Evolutionary conservation across 2,797 vertebrate species (phyloP).

Genomic region (Poeciliopsis paucimaculata): DNA sequence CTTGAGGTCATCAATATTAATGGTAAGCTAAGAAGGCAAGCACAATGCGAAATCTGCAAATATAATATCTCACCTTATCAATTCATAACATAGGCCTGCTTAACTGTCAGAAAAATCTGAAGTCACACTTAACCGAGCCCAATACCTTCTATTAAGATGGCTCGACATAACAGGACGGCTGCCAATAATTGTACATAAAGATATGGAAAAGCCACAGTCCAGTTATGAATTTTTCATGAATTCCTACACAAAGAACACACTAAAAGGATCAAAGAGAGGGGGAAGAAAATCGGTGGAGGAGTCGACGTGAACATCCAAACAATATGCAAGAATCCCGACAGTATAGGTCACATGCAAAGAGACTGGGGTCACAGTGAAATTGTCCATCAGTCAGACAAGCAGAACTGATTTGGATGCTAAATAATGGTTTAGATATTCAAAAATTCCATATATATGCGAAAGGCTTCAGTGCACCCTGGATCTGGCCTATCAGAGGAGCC

Average conservation of each 20-base stretch:
- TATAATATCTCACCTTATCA: constrained; percentile 77
- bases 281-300: constrained; percentile 66
- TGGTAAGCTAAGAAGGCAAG: constrained; percentile 67
- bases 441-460: constrained; percentile 98
- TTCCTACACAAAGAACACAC: constrained; percentile 82
- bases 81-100: constrained; percentile 76
- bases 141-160: constrained; percentile 80
- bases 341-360: constrained; percentile 96
- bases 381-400: constrained; percentile 99
- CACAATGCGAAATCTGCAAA: constrained; percentile 70
- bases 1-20: constrained; percentile 78
- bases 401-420: constrained; percentile 99
- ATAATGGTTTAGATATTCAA: constrained; percentile 97
- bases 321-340: constrained; percentile 96
- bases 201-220: constrained; percentile 82
- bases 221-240: constrained; percentile 85
- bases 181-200: constrained; percentile 86
- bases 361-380: constrained; percentile 94
- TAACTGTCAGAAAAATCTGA: constrained; percentile 82
- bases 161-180: constrained; percentile 80
- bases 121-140: constrained; percentile 81
- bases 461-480: constrained; percentile 95
- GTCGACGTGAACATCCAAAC: constrained; percentile 87
- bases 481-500: constrained; percentile 88
- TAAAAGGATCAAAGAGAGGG: constrained; percentile 82